phyloP scores from a whole-genome alignment of 2,113 vertebrate genomes.

The Eidolon helvum region DNA sequence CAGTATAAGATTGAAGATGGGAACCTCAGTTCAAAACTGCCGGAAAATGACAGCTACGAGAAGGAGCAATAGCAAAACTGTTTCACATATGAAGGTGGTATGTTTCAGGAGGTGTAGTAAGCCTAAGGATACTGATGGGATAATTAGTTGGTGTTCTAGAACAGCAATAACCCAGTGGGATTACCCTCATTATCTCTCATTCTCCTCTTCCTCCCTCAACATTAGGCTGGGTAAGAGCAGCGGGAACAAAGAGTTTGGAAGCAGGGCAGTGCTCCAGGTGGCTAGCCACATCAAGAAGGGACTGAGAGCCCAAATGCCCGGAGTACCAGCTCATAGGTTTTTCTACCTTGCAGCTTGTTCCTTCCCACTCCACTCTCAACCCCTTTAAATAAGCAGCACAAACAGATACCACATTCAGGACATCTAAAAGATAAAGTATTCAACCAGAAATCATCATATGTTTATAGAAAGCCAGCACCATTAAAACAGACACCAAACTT shows the following conservation, averaged over 20 bases:
- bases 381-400: neutral
- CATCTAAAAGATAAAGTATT: neutral
- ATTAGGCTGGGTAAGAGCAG: neutral
- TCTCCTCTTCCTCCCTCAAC: neutral
- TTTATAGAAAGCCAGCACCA: neutral
- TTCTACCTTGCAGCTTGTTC: neutral
- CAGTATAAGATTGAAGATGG: neutral
- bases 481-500: neutral
- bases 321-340: neutral
- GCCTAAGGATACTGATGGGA: neutral
- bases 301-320: neutral
- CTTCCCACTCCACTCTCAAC: too few relatives aligned
- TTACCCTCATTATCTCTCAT: neutral
- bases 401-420: neutral
- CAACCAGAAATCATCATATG: neutral
- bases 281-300: neutral
- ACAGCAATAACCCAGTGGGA: neutral
- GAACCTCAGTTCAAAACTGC: neutral
- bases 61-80: neutral
- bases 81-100: fast-evolving
- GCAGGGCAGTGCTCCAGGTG: neutral
- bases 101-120: neutral
- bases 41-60: neutral
- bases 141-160: neutral
- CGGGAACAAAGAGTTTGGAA: neutral